Evolutionary conservation across 2,797 vertebrate genomes (phyloP).

Genomic region (Euphonia xanthogaster): DNA sequence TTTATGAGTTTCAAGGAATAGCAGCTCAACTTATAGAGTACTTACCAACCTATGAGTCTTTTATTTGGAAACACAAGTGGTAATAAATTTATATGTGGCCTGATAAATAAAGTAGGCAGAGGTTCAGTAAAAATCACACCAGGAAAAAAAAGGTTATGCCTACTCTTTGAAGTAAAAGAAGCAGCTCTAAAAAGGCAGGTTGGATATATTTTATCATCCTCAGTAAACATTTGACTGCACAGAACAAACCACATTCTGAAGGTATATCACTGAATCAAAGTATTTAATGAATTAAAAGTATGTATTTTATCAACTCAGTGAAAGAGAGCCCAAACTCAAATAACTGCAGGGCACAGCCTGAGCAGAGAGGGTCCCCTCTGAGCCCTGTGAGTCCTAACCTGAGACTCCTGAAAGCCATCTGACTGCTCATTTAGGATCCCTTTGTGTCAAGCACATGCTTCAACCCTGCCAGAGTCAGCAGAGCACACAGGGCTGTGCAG

Average conservation of each 20-base stretch:
- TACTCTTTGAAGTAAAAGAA: constrained; percentile 20
- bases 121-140: constrained; percentile 28
- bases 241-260: background rate
- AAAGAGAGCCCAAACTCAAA: background rate
- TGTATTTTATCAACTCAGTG: background rate
- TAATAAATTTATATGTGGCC: background rate
- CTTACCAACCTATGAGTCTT: background rate
- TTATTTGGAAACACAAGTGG: background rate
- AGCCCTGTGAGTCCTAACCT: background rate
- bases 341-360: background rate
- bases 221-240: background rate
- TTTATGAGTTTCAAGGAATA: constrained; percentile 43
- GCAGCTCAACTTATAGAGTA: background rate
- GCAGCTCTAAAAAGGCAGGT: background rate
- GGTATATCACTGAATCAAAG: background rate
- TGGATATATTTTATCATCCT: background rate
- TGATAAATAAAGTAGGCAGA: constrained; percentile 4
- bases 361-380: background rate
- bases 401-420: background rate
- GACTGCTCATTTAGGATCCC: background rate
- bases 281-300: background rate
- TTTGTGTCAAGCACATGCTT: background rate
- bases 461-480: fast-evolving
- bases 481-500: background rate
- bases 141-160: background rate